Base-by-base conservation (phyloP, 1,140 invertebrate genomes). In the Potamilus streckersoni region DNA sequence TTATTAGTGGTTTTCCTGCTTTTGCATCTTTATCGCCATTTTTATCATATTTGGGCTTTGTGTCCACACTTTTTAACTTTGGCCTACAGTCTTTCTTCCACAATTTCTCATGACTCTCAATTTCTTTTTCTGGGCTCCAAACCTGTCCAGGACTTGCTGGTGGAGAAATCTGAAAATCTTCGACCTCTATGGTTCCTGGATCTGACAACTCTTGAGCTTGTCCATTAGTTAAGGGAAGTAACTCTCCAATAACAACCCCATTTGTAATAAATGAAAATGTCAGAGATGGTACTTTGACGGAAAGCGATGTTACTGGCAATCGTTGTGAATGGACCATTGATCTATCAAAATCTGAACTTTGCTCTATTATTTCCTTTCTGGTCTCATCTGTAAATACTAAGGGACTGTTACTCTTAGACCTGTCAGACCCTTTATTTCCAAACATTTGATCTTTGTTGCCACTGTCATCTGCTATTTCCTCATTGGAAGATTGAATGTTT, bases 401-500 rank as follows among this genome's bases (percentile, higher is more conserved):
- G 31, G 49, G 61, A 59, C 16, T 55, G 14, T 71, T 19, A n/a
- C 60, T 20, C 15, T 19, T 65, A 20, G 65, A 70, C 59, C 59
- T 76, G 20, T 56, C 65, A 55, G 58, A 62, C 63, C 56, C 69
- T 11, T 38, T 57, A 56, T 69, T 69, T 74, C 63, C 69, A 17
- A 60, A 67, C 55, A 49, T 76, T 55, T 59, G 31, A 20, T 63
- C 68, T 58, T 69, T 62, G 59, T 57, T 70, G 27, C 16, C 20
- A 15, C 31, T 23, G 55, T 69, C 59, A 14, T 31, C 59, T 65
- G 69, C 74, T 4, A 69, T 59, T 12, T 27, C 6, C 2, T 57
- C 38, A 20, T 77, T 38, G 15, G 69, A 60, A 58, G 58, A 60
- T 23, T 72, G 63, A 57, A 77, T 72, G 59, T 77, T 77, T 31